Percentiles rank a stretch among this genome's conserved stretches.
These are phyloP conservation scores for Rhombomys opimus DNA, from an alignment of 2,113 vertebrate species.

Conservation along the genomic window DNA sequence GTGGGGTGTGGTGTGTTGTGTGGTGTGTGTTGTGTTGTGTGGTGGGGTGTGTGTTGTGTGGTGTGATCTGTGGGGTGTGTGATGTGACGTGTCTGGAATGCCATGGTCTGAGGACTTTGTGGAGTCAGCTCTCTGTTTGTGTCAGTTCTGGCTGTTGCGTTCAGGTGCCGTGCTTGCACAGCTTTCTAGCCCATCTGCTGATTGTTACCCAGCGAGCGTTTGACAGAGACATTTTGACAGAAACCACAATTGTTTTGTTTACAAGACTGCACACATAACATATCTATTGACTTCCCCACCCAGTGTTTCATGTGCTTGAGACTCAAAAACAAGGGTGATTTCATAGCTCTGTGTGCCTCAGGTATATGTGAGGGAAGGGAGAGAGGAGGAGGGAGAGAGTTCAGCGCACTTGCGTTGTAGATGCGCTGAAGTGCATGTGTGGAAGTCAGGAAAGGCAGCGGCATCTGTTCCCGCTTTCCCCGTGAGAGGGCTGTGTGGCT, in stretches of 20 bases:
- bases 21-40: neutral
- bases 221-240: conserved; percentile 10
- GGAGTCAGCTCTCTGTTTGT: neutral
- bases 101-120: neutral
- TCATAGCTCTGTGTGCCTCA: too few relatives aligned
- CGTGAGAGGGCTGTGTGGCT: neutral
- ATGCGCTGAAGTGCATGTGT: neutral
- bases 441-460: neutral
- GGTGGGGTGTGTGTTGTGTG: neutral
- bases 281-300: neutral
- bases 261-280: neutral
- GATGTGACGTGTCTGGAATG: neutral
- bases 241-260: neutral
- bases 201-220: conserved; percentile 24
- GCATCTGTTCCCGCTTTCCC: neutral
- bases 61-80: neutral
- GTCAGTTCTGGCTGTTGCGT: neutral
- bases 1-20: neutral
- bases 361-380: neutral
- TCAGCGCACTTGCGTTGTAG: neutral
- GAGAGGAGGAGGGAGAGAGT: neutral
- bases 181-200: neutral
- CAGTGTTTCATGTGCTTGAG: conserved; percentile 15
- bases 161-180: neutral
- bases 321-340: neutral